Evolutionary conservation across 2,888 invertebrate genomes (phyloP).

Genomic region (Psylliodes chrysocephalus): DNA sequence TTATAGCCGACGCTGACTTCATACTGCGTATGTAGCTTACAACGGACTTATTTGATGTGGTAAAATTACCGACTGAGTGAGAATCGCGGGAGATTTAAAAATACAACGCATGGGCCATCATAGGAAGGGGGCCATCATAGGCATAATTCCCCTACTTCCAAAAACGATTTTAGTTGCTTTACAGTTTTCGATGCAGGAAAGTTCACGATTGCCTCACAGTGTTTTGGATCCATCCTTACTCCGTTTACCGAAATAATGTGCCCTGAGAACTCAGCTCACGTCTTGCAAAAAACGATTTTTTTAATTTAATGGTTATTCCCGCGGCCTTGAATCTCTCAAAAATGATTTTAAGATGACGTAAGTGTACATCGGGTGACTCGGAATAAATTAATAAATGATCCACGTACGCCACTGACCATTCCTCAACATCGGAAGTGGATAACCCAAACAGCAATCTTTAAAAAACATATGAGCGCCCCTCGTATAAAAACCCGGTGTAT

Average conservation of each 20-base stretch:
- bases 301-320: conserved; percentile 21
- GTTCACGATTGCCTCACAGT: conserved; percentile 20
- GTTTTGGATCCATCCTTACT: conserved; percentile 16
- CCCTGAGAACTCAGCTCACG: conserved; percentile 5
- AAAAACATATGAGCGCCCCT: conserved; percentile 17
- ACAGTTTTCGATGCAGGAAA: conserved; percentile 29
- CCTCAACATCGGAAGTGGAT: conserved; percentile 6
- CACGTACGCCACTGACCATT: conserved; percentile 8
- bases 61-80: too few species aligned
- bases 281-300: conserved; percentile 22
- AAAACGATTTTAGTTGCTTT: conserved; percentile 23
- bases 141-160: too few species aligned
- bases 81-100: too few species aligned
- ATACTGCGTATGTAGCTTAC: too few species aligned
- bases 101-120: too few species aligned
- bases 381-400: conserved; percentile 24
- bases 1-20: too few species aligned
- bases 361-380: neutral
- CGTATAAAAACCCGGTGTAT: neutral
- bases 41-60: too few species aligned
- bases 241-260: conserved; percentile 13
- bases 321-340: conserved; percentile 11
- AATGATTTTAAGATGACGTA: conserved; percentile 8
- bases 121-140: too few species aligned
- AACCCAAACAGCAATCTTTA: conserved; percentile 14